Percentiles rank a stretch among this genome's conserved stretches.
Evolutionary conservation across 2,113 vertebrate species (phyloP).

Genomic region (Neofelis nebulosa): DNA sequence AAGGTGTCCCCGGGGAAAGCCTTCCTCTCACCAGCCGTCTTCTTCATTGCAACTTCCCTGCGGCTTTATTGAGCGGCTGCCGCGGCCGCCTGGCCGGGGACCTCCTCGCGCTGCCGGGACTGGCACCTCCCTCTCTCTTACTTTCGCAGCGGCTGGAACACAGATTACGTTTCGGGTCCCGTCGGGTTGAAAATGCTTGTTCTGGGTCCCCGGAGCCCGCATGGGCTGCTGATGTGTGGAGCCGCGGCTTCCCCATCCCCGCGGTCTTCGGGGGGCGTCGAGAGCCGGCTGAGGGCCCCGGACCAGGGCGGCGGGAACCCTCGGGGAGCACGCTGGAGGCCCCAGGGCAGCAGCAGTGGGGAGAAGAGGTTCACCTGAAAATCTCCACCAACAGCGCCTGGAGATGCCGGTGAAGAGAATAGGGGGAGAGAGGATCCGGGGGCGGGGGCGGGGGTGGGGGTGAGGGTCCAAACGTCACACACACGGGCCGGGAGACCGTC

Average conservation of each 20-base stretch:
- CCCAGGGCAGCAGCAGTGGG: background rate
- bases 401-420: background rate
- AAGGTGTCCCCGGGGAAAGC: background rate
- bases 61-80: background rate
- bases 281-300: background rate
- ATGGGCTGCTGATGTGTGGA: background rate
- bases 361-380: background rate
- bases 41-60: background rate
- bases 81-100: background rate
- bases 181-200: background rate
- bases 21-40: background rate
- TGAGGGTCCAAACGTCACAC: too few species aligned
- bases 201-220: background rate
- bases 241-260: too few species aligned
- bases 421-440: background rate
- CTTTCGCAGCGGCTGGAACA: background rate
- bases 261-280: background rate
- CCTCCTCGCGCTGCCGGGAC: background rate
- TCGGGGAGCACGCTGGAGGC: rapidly evolving
- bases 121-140: background rate
- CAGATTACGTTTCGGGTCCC: background rate
- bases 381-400: background rate
- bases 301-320: background rate
- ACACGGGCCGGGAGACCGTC: too few species aligned
- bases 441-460: background rate